Evolutionary conservation across 1,140 invertebrate species (phyloP).

Genomic region (Lanistes nyassanus): DNA sequence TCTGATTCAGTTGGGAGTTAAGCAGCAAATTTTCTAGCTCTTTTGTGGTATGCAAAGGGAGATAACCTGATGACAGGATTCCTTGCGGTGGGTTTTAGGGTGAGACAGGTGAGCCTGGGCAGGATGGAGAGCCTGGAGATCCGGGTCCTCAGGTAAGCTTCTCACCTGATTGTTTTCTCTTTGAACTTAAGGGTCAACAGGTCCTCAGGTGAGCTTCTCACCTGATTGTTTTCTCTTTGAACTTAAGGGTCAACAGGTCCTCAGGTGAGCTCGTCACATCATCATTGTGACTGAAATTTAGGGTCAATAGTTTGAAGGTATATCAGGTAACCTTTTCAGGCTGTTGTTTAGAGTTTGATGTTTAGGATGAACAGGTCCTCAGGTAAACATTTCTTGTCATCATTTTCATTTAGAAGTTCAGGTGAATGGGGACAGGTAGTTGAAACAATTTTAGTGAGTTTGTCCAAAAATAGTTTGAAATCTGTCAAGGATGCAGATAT

Average conservation of each 20-base stretch:
- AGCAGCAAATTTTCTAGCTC: too few relatives aligned
- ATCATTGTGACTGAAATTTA: not conserved
- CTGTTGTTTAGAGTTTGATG: not conserved
- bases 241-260: slow-evolving; percentile 35
- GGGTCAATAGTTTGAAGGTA: slow-evolving; percentile 35
- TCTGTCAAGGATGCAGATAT: not conserved
- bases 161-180: not conserved
- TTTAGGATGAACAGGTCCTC: too few relatives aligned
- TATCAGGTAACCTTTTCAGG: not conserved
- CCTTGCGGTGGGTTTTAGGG: slow-evolving; percentile 68
- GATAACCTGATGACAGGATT: too few relatives aligned
- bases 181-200: slow-evolving; percentile 23
- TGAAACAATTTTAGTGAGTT: too few relatives aligned
- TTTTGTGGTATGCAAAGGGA: too few relatives aligned
- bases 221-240: not conserved
- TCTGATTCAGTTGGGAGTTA: too few relatives aligned
- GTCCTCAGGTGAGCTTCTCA: slow-evolving; percentile 27
- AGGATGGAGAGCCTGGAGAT: slow-evolving; percentile 49
- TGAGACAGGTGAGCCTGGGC: slow-evolving; percentile 70
- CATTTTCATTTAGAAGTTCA: too few relatives aligned
- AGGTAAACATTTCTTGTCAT: too few relatives aligned
- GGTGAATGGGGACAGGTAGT: too few relatives aligned
- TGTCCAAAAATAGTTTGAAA: too few relatives aligned
- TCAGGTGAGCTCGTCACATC: not conserved
- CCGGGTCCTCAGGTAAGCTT: slow-evolving; percentile 39